phyloP scores from a whole-genome alignment of 2,888 invertebrate genomes.

The Acronicta psi region DNA sequence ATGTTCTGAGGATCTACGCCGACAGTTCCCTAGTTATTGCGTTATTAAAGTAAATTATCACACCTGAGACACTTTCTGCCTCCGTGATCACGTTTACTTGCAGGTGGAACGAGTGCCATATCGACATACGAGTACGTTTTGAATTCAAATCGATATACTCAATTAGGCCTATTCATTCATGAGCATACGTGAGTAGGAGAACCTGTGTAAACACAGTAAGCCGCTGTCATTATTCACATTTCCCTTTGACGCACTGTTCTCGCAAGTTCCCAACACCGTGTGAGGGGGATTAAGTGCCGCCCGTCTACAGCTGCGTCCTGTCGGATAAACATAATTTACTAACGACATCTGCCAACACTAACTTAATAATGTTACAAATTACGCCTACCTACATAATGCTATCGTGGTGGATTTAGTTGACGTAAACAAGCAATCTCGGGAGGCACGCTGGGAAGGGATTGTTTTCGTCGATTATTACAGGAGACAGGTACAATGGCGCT shows the following conservation, averaged over 20 bases:
- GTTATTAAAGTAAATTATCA: constrained; percentile 56
- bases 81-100: constrained; percentile 29
- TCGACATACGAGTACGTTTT: constrained; percentile 7
- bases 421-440: constrained; percentile 63
- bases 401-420: constrained; percentile 61
- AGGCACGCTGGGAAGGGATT: constrained; percentile 49
- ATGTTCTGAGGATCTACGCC: constrained; percentile 41
- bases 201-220: constrained; percentile 62
- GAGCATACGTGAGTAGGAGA: constrained; percentile 53
- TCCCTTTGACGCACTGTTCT: constrained; percentile 71
- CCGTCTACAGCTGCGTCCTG: constrained; percentile 78
- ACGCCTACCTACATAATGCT: constrained; percentile 65
- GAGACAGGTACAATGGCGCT: constrained; percentile 56
- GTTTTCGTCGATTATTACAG: constrained; percentile 61
- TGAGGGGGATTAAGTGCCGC: constrained; percentile 77
- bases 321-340: constrained; percentile 83
- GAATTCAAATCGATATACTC: constrained; percentile 38
- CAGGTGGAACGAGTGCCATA: constrained; percentile 13
- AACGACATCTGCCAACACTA: constrained; percentile 80
- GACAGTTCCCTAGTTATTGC: constrained; percentile 52
- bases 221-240: constrained; percentile 78
- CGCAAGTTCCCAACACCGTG: constrained; percentile 67
- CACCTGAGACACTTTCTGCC: constrained; percentile 49
- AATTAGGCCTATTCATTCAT: constrained; percentile 51
- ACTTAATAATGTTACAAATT: constrained; percentile 75